Conservation (phyloP, 2,797 vertebrate genomes). For the Poecilia gillii region DNA sequence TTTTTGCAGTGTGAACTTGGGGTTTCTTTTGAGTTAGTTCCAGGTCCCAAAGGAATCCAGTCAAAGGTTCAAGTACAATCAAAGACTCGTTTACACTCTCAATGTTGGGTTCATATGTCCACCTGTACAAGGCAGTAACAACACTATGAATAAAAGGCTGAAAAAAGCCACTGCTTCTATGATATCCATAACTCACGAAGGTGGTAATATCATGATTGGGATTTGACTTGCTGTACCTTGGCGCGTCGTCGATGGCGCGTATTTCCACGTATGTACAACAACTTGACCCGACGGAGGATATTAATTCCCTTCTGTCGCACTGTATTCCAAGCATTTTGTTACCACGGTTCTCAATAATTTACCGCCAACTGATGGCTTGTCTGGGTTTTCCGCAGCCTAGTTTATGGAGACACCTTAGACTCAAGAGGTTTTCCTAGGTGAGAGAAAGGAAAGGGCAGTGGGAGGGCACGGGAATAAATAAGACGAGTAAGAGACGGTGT, state of each 20-base stretch:
- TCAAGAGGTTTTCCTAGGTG: conserved; percentile 15
- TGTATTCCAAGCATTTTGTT: conserved; percentile 16
- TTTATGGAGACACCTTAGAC: conserved; percentile 18
- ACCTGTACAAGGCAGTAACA: not conserved
- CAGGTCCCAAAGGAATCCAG: not conserved
- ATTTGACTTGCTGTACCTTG: not conserved
- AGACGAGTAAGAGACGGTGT: conserved; percentile 42
- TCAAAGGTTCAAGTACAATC: not conserved
- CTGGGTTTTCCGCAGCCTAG: conserved; percentile 22
- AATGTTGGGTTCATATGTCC: not conserved
- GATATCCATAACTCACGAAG: too few species aligned
- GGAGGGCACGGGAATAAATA: conserved; percentile 44
- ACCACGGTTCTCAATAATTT: conserved; percentile 52
- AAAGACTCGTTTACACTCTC: not conserved
- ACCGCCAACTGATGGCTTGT: conserved; percentile 19
- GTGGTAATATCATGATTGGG: not conserved
- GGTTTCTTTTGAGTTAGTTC: not conserved
- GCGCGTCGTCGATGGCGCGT: not conserved
- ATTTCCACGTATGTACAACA: not conserved
- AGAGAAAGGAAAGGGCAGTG: not conserved
- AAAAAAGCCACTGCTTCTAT: not conserved
- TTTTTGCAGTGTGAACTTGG: not conserved
- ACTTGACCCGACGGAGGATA: not conserved
- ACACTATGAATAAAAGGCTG: not conserved
- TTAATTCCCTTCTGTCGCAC: conserved; percentile 6